These are phyloP conservation scores for Eupithecia centaureata DNA, from an alignment of 2,888 invertebrate genomes.

Conservation along the genomic window DNA sequence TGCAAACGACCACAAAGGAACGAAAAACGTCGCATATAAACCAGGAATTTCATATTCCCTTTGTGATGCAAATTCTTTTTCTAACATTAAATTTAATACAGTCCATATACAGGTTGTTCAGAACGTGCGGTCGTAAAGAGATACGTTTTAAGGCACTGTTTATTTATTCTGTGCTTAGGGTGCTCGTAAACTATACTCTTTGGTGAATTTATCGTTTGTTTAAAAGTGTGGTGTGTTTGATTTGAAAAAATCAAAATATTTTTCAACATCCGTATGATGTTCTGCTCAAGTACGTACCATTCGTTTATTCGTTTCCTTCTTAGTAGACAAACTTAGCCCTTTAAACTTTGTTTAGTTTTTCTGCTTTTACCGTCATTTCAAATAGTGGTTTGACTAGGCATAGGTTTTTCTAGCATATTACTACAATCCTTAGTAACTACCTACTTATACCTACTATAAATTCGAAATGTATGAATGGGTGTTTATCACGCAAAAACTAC, in stretches of 20 bases:
- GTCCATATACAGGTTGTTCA: conserved; percentile 36
- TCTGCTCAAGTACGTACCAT: background rate
- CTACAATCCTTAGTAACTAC: too few species aligned
- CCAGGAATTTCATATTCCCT: conserved; percentile 45
- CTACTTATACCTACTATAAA: too few species aligned
- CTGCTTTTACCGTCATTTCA: background rate
- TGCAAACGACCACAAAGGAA: conserved; percentile 33
- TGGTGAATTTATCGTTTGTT: conserved; percentile 29
- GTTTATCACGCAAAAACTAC: too few species aligned
- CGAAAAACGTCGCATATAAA: conserved; percentile 38
- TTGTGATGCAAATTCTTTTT: conserved; percentile 50
- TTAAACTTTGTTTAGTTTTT: background rate
- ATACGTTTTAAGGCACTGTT: conserved; percentile 24
- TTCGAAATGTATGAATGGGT: too few species aligned
- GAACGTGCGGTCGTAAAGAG: conserved; percentile 34
- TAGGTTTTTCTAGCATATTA: too few species aligned
- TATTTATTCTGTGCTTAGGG: conserved; percentile 27
- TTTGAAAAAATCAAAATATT: conserved; percentile 15
- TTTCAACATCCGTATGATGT: background rate
- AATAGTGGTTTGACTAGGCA: background rate
- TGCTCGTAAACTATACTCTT: conserved; percentile 26
- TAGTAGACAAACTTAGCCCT: background rate
- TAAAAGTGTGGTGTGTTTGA: conserved; percentile 30
- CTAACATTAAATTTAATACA: conserved; percentile 49
- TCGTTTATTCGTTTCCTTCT: background rate